Conservation (phyloP, 2,888 invertebrate genomes). For the Junonia oenone region DNA sequence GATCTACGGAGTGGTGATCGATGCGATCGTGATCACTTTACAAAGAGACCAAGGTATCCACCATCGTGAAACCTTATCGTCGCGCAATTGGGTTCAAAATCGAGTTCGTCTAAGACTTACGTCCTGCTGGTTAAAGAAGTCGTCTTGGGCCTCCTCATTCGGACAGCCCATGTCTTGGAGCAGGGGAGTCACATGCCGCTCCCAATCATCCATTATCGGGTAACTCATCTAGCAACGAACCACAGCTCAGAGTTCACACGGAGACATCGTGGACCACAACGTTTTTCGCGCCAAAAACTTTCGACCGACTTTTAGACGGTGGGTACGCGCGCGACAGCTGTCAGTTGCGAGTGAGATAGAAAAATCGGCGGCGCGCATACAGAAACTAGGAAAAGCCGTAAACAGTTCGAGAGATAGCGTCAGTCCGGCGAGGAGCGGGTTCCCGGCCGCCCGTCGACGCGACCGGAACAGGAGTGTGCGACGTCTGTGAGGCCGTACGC, state of each 20-base stretch:
- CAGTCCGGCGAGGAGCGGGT: conserved; percentile 50
- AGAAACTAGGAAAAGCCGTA: conserved; percentile 56
- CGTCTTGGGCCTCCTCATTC: conserved; percentile 75
- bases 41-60: not conserved
- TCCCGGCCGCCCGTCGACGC: conserved; percentile 77
- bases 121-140: conserved; percentile 81
- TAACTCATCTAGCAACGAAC: conserved; percentile 23
- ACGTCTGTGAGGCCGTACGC: conserved; percentile 72
- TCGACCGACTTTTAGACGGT: conserved; percentile 16
- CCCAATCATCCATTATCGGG: conserved; percentile 79
- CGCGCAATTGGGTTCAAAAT: not conserved
- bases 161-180: conserved; percentile 80
- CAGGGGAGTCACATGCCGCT: conserved; percentile 79
- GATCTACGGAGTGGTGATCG: not conserved
- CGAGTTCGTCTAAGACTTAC: conserved; percentile 54
- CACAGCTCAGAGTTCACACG: conserved; percentile 53
- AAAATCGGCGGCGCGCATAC: conserved; percentile 70
- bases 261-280: conserved; percentile 51
- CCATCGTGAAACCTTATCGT: not conserved
- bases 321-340: conserved; percentile 9
- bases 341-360: conserved; percentile 62
- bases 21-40: not conserved
- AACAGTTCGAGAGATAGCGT: conserved; percentile 1
- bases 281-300: conserved; percentile 77
- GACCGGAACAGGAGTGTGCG: conserved; percentile 78